Percentiles rank a stretch among this genome's conserved stretches.
Evolutionary conservation across 1,140 invertebrate species (phyloP).

Genomic region (Melanaphis sacchari): DNA sequence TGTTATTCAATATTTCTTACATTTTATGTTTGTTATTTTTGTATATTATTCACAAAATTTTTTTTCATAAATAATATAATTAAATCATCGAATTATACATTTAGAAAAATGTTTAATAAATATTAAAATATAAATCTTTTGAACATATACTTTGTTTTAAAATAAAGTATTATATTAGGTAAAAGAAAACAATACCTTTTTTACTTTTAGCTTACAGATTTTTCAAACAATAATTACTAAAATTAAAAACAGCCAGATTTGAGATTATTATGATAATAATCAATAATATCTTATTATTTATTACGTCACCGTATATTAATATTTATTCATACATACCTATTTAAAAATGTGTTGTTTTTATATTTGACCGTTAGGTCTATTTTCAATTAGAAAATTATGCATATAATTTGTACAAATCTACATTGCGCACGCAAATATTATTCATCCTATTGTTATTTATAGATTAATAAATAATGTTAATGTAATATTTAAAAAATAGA

Average conservation of each 20-base stretch:
- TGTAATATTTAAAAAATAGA: background rate
- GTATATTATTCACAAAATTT: too few species aligned
- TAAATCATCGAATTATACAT: too few species aligned
- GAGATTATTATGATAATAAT: too few species aligned
- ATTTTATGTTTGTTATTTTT: background rate
- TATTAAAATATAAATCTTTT: too few species aligned
- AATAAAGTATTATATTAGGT: background rate
- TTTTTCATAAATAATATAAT: too few species aligned
- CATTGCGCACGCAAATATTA: background rate
- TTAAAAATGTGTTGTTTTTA: background rate
- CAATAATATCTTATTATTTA: background rate
- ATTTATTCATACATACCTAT: background rate
- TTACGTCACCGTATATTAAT: background rate
- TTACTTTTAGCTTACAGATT: background rate
- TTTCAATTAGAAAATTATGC: slow-evolving; percentile 19
- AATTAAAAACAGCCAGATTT: too few species aligned
- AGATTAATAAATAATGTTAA: background rate
- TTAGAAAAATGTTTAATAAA: too few species aligned
- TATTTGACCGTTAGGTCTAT: background rate
- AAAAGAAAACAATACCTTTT: background rate
- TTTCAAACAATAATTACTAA: too few species aligned
- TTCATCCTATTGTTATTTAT: background rate
- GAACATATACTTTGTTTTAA: too few species aligned
- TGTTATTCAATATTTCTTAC: background rate
- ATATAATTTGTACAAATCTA: background rate